Evolutionary conservation across 92 coral and sea anemone genomes (phyloP).

Genomic region (Chrysogorgia sp.): DNA sequence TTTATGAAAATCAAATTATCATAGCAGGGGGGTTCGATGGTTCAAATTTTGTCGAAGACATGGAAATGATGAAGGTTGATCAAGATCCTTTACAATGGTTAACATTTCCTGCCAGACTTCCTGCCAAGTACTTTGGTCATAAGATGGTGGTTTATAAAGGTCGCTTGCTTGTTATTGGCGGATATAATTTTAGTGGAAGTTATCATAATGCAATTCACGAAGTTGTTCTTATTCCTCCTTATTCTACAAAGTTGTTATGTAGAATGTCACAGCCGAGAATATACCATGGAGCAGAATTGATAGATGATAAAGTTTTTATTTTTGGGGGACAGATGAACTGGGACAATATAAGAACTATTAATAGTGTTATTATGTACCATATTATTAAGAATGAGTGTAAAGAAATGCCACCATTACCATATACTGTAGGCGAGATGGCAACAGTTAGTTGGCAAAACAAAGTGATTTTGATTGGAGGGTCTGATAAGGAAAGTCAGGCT

Average conservation of each 20-base stretch:
- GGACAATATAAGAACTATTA: neutral
- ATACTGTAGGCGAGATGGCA: constrained; percentile 8
- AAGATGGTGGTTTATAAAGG: neutral
- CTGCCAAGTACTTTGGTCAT: constrained; percentile 12
- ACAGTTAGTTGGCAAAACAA: constrained; percentile 11
- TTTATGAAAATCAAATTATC: no score
- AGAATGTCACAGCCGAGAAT: constrained; percentile 14
- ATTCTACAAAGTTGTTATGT: constrained; percentile 22
- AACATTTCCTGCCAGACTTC: constrained; percentile 15
- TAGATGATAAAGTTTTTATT: constrained; percentile 16
- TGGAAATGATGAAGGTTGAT: constrained; percentile 14
- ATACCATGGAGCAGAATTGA: neutral
- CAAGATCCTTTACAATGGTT: constrained; percentile 12
- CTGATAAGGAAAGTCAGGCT: neutral
- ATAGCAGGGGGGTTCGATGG: no score
- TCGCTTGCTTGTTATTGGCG: no score
- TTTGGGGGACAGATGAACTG: constrained; percentile 5
- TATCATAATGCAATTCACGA: neutral
- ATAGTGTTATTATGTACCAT: constrained; percentile 23
- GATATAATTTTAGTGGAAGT: no score
- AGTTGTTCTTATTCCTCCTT: constrained; percentile 17
- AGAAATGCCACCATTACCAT: constrained; percentile 17
- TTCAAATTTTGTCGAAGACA: neutral
- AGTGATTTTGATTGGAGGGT: constrained; percentile 1
- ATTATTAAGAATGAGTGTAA: constrained; percentile 3